Evolutionary conservation across 1,140 invertebrate species (phyloP).

Genomic region (Pissodes strobi): DNA sequence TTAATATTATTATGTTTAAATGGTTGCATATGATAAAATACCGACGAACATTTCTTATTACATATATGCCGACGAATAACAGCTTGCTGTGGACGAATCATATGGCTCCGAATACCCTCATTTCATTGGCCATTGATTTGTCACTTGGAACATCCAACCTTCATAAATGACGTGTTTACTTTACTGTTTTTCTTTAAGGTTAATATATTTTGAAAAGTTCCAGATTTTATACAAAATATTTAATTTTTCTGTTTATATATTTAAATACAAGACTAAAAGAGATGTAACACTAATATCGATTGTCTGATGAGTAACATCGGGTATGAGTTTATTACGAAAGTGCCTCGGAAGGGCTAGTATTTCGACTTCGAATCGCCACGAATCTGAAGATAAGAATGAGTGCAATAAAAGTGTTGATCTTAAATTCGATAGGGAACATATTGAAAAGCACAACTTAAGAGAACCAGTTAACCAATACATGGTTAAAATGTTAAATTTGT

Average conservation of each 20-base stretch:
- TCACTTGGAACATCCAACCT: not conserved
- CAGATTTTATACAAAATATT: not conserved
- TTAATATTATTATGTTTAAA: too few species aligned
- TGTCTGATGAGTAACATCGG: slow-evolving; percentile 33
- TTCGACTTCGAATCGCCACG: slow-evolving; percentile 16
- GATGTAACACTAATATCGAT: not conserved
- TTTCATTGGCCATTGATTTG: slow-evolving; percentile 4
- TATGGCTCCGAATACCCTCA: not conserved
- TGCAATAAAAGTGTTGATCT: slow-evolving; percentile 17
- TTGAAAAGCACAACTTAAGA: slow-evolving; percentile 11
- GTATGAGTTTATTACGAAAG: slow-evolving; percentile 34
- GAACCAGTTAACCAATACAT: slow-evolving; percentile 25
- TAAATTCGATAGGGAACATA: slow-evolving; percentile 20
- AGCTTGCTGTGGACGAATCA: too few species aligned
- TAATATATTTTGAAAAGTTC: slow-evolving; percentile 1
- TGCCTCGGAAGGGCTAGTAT: slow-evolving; percentile 22
- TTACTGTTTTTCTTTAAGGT: slow-evolving; percentile 4
- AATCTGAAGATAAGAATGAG: slow-evolving; percentile 36
- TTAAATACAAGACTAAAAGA: not conserved
- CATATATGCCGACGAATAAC: too few species aligned
- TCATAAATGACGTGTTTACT: slow-evolving; percentile 10
- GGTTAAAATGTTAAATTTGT: slow-evolving; percentile 49
- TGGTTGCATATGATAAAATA: too few species aligned
- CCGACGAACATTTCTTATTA: too few species aligned
- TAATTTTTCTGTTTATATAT: not conserved